These are phyloP conservation scores for Scyliorhinus canicula DNA, from an alignment of 2,797 vertebrate genomes.

Conservation along the genomic window DNA sequence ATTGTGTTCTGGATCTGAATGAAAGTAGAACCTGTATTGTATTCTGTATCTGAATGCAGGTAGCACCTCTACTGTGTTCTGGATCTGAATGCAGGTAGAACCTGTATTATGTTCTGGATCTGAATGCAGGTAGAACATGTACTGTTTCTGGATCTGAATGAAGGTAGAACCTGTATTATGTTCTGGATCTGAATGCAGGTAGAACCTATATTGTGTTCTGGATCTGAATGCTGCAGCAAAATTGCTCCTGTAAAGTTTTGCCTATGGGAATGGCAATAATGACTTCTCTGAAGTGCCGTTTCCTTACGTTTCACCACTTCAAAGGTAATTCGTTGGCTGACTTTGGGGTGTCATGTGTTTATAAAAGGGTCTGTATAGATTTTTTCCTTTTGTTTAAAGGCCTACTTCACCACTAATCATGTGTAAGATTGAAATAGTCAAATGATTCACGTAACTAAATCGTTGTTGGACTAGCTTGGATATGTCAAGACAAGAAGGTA, in stretches of 20 bases:
- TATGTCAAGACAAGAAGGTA: neutral
- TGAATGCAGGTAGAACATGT: neutral
- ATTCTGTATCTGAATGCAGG: neutral
- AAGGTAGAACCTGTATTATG: too few species aligned
- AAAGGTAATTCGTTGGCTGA: neutral
- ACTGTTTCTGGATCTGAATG: neutral
- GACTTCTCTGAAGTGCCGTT: neutral
- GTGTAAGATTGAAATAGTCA: neutral
- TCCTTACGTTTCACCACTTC: neutral
- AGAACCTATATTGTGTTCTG: neutral
- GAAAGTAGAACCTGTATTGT: too few species aligned
- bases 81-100: too few species aligned
- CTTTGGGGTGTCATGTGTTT: neutral
- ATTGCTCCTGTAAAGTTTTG: neutral
- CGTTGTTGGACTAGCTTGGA: neutral
- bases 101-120: too few species aligned
- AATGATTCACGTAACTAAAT: neutral
- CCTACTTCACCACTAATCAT: neutral
- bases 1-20: too few species aligned
- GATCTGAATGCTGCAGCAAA: too few species aligned
- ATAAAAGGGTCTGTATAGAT: neutral
- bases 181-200: too few species aligned
- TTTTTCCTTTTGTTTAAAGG: neutral
- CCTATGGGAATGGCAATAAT: neutral
- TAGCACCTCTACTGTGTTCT: neutral